Evolutionary conservation across 2,888 invertebrate species (phyloP).

Genomic region (Mayetiola destructor): DNA sequence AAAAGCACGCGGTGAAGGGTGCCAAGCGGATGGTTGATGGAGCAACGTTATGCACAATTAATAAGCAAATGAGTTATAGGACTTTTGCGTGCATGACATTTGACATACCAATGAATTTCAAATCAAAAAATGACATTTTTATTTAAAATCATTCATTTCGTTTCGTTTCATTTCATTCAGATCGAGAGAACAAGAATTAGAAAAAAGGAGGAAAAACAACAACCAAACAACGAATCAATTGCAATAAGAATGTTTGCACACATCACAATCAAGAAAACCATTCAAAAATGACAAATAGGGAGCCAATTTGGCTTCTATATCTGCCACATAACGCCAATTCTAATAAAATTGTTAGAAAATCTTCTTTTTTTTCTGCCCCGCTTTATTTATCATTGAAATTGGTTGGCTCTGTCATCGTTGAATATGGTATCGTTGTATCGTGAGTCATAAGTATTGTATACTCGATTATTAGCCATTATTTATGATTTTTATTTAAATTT

Average conservation of each 20-base stretch:
- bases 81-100: neutral
- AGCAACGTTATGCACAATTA: too few relatives aligned
- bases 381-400: neutral
- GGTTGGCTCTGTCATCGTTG: too few relatives aligned
- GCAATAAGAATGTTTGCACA: slow-evolving; percentile 1
- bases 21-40: too few relatives aligned
- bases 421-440: too few relatives aligned
- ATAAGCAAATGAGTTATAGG: neutral
- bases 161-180: too few relatives aligned
- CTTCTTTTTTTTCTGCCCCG: neutral
- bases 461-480: too few relatives aligned
- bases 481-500: too few relatives aligned
- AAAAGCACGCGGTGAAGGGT: too few relatives aligned
- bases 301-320: neutral
- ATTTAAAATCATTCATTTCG: too few relatives aligned
- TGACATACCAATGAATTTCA: too few relatives aligned
- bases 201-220: neutral
- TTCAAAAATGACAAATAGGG: slow-evolving; percentile 3
- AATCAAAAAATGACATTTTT: too few relatives aligned
- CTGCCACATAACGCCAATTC: neutral
- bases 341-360: neutral
- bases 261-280: neutral
- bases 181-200: neutral
- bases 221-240: neutral
- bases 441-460: too few relatives aligned